These are phyloP conservation scores for Rhingia rostrata DNA, from an alignment of 2,888 invertebrate genomes.

Conservation along the genomic window DNA sequence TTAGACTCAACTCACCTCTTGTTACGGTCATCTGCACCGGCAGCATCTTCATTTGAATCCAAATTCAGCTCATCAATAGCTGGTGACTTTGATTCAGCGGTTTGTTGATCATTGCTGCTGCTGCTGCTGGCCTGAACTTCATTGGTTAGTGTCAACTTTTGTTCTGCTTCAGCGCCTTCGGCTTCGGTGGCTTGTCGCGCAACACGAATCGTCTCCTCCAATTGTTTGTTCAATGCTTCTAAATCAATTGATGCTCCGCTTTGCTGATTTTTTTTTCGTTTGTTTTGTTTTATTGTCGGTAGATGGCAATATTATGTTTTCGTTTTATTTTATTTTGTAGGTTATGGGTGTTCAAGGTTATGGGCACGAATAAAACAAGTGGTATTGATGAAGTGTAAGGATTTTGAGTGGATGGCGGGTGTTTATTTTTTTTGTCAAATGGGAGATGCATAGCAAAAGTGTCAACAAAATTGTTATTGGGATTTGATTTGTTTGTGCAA, in stretches of 20 bases:
- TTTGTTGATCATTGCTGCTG: constrained; percentile 81
- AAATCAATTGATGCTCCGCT: constrained; percentile 81
- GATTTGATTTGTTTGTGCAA: constrained; percentile 73
- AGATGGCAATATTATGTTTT: constrained; percentile 42
- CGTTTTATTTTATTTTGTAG: constrained; percentile 28
- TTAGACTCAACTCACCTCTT: constrained; percentile 84
- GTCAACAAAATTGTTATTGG: constrained; percentile 36
- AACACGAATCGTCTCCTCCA: constrained; percentile 83
- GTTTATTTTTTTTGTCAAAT: constrained; percentile 46
- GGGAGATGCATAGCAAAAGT: constrained; percentile 67
- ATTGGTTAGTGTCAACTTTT: constrained; percentile 81
- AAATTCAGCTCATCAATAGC: constrained; percentile 88
- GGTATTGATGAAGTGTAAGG: constrained; percentile 44
- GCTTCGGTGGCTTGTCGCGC: constrained; percentile 82
- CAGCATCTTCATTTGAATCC: constrained; percentile 88
- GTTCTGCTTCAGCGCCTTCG: constrained; percentile 79
- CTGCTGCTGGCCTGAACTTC: constrained; percentile 76
- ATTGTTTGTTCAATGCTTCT: constrained; percentile 82
- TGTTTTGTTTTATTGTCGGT: constrained; percentile 56
- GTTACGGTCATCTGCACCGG: constrained; percentile 90
- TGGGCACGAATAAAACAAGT: constrained; percentile 29
- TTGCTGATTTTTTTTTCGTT: constrained; percentile 64
- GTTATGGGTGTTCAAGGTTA: constrained; percentile 55
- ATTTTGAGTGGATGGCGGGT: constrained; percentile 51
- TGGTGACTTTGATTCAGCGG: constrained; percentile 86